Percentiles rank a stretch among this genome's conserved stretches.
Evolutionary conservation across 2,113 vertebrate genomes (phyloP).

Genomic region (Cyprinodon brontotheroides): DNA sequence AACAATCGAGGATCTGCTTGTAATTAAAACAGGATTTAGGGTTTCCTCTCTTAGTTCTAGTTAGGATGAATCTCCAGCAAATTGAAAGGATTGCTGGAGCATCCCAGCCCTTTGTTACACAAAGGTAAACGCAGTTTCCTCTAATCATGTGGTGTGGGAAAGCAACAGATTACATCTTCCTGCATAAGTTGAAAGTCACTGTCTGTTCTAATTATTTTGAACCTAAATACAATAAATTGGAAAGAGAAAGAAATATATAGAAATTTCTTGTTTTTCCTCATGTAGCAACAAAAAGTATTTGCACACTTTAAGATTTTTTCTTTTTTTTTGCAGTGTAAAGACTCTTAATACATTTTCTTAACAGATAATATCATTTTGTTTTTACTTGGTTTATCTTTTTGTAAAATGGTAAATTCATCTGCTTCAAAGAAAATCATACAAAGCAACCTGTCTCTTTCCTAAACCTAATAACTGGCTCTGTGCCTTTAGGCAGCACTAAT

Average conservation of each 20-base stretch:
- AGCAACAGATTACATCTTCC: constrained; percentile 45
- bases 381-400: no score
- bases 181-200: constrained; percentile 38
- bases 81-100: constrained; percentile 21
- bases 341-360: neutral
- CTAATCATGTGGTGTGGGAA: constrained; percentile 34
- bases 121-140: constrained; percentile 17
- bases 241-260: constrained; percentile 4
- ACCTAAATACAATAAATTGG: constrained; percentile 34
- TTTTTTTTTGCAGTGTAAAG: neutral
- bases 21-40: constrained; percentile 44
- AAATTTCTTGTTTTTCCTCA: constrained; percentile 32
- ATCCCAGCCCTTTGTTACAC: constrained; percentile 15
- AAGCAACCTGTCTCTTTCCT: neutral
- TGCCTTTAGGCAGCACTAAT: neutral
- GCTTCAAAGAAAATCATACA: neutral
- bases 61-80: constrained; percentile 23
- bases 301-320: neutral
- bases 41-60: constrained; percentile 16
- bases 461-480: no score
- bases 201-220: constrained; percentile 24
- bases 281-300: constrained; percentile 30
- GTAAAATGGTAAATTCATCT: no score
- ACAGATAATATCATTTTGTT: neutral
- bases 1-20: constrained; percentile 17